Evolutionary conservation across 2,888 invertebrate species (phyloP), one percentile per base, ranked within the genome.

Genomic region (Rosalia funebris): DNA sequence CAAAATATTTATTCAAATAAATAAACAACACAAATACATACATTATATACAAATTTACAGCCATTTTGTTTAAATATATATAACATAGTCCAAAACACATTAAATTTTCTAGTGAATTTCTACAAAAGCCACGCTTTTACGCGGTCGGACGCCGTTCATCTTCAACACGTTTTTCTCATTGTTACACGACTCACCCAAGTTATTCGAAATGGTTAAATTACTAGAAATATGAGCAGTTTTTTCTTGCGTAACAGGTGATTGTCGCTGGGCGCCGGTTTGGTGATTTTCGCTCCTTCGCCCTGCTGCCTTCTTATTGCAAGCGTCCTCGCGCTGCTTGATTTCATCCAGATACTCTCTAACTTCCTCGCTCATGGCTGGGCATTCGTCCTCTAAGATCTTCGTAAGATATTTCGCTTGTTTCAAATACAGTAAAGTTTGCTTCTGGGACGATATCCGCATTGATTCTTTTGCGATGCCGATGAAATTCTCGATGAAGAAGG

Each of bases 401-500:
- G 88, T 85, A 1, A 93, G 81, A 48, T 90, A 84, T 62, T 86
- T 85, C 0, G 90, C 88, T 72, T 93, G 92, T 60, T 89, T 86
- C 34, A 92, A 81, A 72, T 91, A 92, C 59, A 89, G 84, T 1
- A 85, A 80, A 4, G 89, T 88, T 72, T 90, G 88, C 57, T 84
- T 82, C 14, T 84, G 81, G 0, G 88, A 85, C 9, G 86, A 84
- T 62, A 89, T 87, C 62, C 85, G 84, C 11, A 86, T 85, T 63
- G 89, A 88, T 46, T 84, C 85, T 52, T 87, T 84, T 0, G 90
- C 87, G 85, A 92, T 90, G 50, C 86, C 84, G 31, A 92, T 85
- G 70, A 91, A 89, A 72, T 91, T 91, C 12, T 87, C 83, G 46
- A 91, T 87, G 70, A 93, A 90, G 72, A 90, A 88, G 73, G 88